These are phyloP conservation scores for Dolichopus griseipennis DNA, from an alignment of 2,888 invertebrate genomes.

Conservation along the genomic window DNA sequence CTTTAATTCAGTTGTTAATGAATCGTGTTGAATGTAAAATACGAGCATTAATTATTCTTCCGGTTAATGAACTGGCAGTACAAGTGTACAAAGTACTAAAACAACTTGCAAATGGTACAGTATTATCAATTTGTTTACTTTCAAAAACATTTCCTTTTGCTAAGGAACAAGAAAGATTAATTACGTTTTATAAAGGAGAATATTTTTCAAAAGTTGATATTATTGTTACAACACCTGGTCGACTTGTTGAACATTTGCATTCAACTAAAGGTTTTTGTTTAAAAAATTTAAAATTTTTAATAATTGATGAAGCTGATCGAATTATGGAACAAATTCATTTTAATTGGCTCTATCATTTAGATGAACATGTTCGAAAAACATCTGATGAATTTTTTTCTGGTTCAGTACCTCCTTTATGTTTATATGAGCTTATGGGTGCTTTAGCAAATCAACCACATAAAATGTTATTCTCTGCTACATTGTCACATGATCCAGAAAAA, in stretches of 20 bases:
- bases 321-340: conserved; percentile 86
- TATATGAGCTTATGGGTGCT: conserved; percentile 31
- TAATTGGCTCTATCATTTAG: conserved; percentile 80
- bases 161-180: conserved; percentile 57
- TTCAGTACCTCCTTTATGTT: conserved; percentile 35
- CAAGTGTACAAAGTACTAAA: conserved; percentile 82
- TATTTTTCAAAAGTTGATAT: conserved; percentile 58
- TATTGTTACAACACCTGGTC: conserved; percentile 85
- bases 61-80: conserved; percentile 81
- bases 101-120: conserved; percentile 57
- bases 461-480: conserved; percentile 92
- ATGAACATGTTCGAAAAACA: conserved; percentile 52
- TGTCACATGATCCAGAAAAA: conserved; percentile 94
- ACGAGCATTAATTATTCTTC: conserved; percentile 81
- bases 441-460: conserved; percentile 60
- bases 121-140: conserved; percentile 60
- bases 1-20: conserved; percentile 68
- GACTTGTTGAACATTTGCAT: conserved; percentile 84
- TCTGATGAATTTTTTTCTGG: conserved; percentile 48
- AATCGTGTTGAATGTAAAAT: conserved; percentile 56
- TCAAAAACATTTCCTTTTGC: conserved; percentile 59
- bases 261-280: conserved; percentile 71
- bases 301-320: conserved; percentile 96
- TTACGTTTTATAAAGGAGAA: conserved; percentile 44
- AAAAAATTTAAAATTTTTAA: conserved; percentile 61